Evolutionary conservation across 2,797 vertebrate genomes (phyloP).

Genomic region (Triplophysa yarkandensis): DNA sequence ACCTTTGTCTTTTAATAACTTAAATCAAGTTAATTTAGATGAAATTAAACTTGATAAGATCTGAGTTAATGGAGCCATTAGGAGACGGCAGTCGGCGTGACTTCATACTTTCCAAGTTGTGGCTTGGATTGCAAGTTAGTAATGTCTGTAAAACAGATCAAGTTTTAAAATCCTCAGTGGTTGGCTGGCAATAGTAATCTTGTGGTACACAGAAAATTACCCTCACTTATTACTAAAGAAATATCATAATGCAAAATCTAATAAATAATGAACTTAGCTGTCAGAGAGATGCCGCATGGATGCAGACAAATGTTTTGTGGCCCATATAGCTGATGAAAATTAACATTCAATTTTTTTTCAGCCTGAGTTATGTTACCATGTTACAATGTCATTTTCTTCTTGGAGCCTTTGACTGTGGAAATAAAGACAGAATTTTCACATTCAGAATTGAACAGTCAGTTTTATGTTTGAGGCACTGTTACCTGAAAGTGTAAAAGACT

Average conservation of each 20-base stretch:
- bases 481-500: conserved; percentile 38
- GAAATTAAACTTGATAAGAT: conserved; percentile 24
- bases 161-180: conserved; percentile 35
- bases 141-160: conserved; percentile 34
- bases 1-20: background rate
- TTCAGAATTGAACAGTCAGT: conserved; percentile 37
- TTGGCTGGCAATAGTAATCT: conserved; percentile 25
- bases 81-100: conserved; percentile 21
- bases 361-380: no score
- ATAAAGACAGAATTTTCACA: background rate
- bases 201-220: conserved; percentile 1
- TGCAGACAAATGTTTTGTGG: background rate
- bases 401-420: background rate
- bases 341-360: background rate
- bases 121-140: conserved; percentile 36
- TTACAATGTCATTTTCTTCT: background rate
- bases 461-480: conserved; percentile 38
- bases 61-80: conserved; percentile 20
- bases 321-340: background rate
- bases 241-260: background rate
- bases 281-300: background rate
- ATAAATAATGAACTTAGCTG: background rate
- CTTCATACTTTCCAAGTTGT: conserved; percentile 53
- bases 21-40: background rate
- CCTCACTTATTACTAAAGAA: conserved; percentile 12